These are phyloP conservation scores for Watsonalla cultraria DNA, from an alignment of 2,888 invertebrate species.

Conservation along the genomic window DNA sequence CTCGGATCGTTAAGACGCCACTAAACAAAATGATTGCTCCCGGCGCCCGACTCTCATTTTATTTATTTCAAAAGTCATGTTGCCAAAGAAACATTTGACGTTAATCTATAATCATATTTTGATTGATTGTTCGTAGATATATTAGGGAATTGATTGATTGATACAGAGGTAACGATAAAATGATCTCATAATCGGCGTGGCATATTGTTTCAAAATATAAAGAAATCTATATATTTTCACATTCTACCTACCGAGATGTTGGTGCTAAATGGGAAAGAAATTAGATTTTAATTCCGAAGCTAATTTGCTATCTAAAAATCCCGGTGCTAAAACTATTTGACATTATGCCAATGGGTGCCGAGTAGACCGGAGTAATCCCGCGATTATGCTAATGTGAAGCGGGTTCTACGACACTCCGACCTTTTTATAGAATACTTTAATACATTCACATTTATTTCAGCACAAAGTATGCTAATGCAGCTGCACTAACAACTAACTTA, in stretches of 20 bases:
- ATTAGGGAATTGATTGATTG: too few species aligned
- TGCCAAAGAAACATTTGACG: neutral
- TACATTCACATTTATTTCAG: neutral
- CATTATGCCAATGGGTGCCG: constrained; percentile 14
- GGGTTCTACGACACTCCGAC: constrained; percentile 27
- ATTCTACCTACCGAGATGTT: neutral
- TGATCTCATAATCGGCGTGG: too few species aligned
- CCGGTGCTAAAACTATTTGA: constrained; percentile 11
- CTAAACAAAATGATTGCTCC: constrained; percentile 52
- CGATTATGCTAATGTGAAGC: constrained; percentile 48
- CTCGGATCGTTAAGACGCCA: constrained; percentile 50
- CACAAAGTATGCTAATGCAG: neutral
- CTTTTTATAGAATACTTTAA: constrained; percentile 22
- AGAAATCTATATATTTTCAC: neutral
- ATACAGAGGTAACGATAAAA: too few species aligned
- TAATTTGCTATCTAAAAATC: neutral
- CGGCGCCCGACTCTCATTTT: constrained; percentile 42
- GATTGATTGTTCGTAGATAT: too few species aligned
- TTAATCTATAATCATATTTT: too few species aligned
- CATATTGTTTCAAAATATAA: neutral
- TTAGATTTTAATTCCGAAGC: constrained; percentile 14
- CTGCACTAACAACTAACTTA: neutral
- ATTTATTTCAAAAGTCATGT: constrained; percentile 30
- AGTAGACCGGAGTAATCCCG: constrained; percentile 26
- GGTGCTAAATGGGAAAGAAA: constrained; percentile 12